Evolutionary conservation across 2,113 vertebrate genomes (phyloP).

Genomic region (Accipiter cooperii): DNA sequence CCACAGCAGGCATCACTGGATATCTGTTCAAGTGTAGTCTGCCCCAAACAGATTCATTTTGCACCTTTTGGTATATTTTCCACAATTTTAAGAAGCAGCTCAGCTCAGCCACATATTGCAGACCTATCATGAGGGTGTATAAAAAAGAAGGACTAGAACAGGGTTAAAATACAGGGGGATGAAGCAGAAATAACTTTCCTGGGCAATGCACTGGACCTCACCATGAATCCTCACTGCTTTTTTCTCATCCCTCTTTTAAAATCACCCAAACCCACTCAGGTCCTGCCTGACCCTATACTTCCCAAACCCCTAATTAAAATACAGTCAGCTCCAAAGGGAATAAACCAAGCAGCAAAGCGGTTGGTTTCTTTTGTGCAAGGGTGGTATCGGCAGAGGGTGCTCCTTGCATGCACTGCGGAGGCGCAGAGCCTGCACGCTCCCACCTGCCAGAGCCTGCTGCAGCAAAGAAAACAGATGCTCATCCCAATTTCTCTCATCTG

Average conservation of each 20-base stretch:
- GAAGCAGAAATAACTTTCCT: neutral
- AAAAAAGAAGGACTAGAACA: neutral
- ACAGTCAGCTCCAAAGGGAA: neutral
- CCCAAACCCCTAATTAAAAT: neutral
- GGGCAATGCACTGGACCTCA: neutral
- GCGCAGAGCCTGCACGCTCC: neutral
- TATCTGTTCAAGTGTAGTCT: neutral
- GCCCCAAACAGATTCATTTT: neutral
- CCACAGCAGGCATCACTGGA: neutral
- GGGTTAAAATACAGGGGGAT: neutral
- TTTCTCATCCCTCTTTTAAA: neutral
- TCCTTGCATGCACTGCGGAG: accelerated
- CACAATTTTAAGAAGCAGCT: neutral
- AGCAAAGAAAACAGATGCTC: neutral
- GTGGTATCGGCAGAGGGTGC: neutral
- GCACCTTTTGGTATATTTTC: neutral
- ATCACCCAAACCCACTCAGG: neutral
- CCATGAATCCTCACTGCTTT: neutral
- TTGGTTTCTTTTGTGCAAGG: neutral
- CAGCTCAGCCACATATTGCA: neutral
- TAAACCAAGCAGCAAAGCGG: neutral
- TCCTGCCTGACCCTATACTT: neutral
- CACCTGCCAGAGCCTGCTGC: neutral
- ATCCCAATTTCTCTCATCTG: too few species aligned
- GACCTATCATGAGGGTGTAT: neutral